Base-by-base conservation (phyloP, 2,888 invertebrate genomes). In the Conchocele bisecta region DNA sequence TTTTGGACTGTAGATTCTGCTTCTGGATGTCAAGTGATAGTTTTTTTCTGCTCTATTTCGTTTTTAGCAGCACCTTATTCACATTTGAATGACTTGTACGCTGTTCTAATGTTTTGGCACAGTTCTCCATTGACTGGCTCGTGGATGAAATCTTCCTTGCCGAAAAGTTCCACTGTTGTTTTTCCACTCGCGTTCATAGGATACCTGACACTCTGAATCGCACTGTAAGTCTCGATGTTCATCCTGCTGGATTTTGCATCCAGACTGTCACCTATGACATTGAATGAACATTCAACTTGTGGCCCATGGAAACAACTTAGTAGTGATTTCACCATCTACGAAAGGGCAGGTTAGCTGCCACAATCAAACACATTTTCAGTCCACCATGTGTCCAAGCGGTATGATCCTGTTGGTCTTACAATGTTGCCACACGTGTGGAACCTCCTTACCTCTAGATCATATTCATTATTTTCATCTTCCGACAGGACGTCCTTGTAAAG, bases 201-300 rank as follows among this genome's bases (percentile, higher is more conserved):
- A 56, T 81, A 81, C 46, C 76, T 82, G 1, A 75, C 58, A 17
- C 53, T 75, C 53, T 79, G 75, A 29, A 78, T 67, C 11, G 74
- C 59, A 65, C 35, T 66, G 56, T 15, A 75, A 11, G 80, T 76
- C 24, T 59, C 37, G 7, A 59, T 61, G 35, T 61, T 29, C 66
- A 74, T 69, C 17, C 56, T 37, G 7, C 35, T 42, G 31, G 75
- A 77, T 39, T 61, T 73, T 2, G n/a, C 48, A 61, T 76, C 73
- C 5, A 68, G 51, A 3, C 79, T 57, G 44, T 83, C 75, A n/a
- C n/a, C n/a, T n/a, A n/a, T n/a, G n/a, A n/a, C n/a, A 35, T n/a
- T n/a, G n/a, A n/a, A n/a, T n/a, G n/a, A n/a, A n/a, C n/a, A n/a
- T n/a, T n/a, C n/a, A n/a, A n/a, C n/a, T n/a, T n/a, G n/a, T n/a